phyloP scores from a whole-genome alignment of 2,888 invertebrate genomes.

The Acanthosoma haemorrhoidale region DNA sequence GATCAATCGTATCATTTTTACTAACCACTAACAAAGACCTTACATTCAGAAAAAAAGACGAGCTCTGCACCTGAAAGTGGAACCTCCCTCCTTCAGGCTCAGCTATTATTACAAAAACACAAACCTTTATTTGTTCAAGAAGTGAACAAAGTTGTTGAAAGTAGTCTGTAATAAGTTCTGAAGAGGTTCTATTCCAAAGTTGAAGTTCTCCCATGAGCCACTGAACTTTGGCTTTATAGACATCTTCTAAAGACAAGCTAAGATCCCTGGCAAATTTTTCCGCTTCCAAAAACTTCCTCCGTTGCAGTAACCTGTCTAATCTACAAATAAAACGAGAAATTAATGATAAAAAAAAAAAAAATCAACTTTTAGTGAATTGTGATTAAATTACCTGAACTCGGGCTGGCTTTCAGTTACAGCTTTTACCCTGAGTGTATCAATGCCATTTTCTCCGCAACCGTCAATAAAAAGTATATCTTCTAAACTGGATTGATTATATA shows the following conservation, averaged over 20 bases:
- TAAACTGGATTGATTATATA: conserved; percentile 42
- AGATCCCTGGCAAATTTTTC: conserved; percentile 49
- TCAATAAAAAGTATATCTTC: conserved; percentile 46
- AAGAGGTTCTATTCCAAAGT: conserved; percentile 42
- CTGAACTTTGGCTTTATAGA: conserved; percentile 49
- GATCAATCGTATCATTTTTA: no score
- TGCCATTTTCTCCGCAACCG: conserved; percentile 40
- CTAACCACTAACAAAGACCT: no score
- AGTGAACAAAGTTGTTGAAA: conserved; percentile 46
- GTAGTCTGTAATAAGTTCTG: conserved; percentile 31
- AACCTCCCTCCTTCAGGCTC: no score
- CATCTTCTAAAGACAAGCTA: conserved; percentile 46
- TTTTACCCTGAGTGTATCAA: conserved; percentile 46
- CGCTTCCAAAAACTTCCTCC: conserved; percentile 50
- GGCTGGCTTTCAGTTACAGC: conserved; percentile 48
- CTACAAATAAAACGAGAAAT: conserved; percentile 40
- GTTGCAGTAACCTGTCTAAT: conserved; percentile 48
- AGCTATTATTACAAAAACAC: no score
- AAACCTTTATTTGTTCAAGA: conserved; percentile 47
- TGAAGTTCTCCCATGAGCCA: conserved; percentile 45
- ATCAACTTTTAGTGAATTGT: not conserved
- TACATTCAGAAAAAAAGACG: no score
- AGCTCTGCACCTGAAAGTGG: no score
- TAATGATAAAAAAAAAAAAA: not conserved
- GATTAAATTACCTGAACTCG: conserved; percentile 42